Evolutionary conservation across 2,888 invertebrate genomes (phyloP).

Genomic region (Chouioia cunea): DNA sequence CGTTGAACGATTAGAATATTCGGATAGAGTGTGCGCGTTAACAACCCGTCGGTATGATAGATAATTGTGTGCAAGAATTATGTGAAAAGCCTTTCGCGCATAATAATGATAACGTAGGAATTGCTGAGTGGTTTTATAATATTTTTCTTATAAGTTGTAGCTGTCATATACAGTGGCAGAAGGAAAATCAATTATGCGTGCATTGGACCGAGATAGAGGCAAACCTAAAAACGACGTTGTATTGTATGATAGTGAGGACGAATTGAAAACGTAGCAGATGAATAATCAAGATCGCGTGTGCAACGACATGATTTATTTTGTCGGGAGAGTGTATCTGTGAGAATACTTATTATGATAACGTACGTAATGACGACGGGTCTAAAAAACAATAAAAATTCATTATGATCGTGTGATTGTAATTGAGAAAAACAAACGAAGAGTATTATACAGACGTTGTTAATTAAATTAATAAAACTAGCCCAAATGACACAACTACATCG

Average conservation of each 20-base stretch:
- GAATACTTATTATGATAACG: slow-evolving; percentile 60
- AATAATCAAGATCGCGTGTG: slow-evolving; percentile 50
- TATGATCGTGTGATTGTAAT: slow-evolving; percentile 48
- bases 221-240: background rate
- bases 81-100: slow-evolving; percentile 44
- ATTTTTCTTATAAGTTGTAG: slow-evolving; percentile 67
- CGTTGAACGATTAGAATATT: slow-evolving; percentile 44
- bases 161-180: slow-evolving; percentile 64
- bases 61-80: slow-evolving; percentile 42
- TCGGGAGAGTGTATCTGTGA: slow-evolving; percentile 59
- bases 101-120: slow-evolving; percentile 53
- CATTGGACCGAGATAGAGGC: slow-evolving; percentile 55
- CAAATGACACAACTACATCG: slow-evolving; percentile 56
- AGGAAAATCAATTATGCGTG: slow-evolving; percentile 56
- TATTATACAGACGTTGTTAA: slow-evolving; percentile 69
- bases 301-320: slow-evolving; percentile 56
- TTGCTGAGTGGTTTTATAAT: slow-evolving; percentile 66
- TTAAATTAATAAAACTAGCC: slow-evolving; percentile 69
- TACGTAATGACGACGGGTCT: slow-evolving; percentile 66
- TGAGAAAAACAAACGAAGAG: slow-evolving; percentile 61
- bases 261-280: no score
- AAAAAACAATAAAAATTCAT: slow-evolving; percentile 58
- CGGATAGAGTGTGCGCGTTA: slow-evolving; percentile 44
- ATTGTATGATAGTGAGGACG: no score
- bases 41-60: slow-evolving; percentile 54